Evolutionary conservation across 92 coral and sea anemone species (phyloP).

Genomic region (Micromussa lordhowensis): DNA sequence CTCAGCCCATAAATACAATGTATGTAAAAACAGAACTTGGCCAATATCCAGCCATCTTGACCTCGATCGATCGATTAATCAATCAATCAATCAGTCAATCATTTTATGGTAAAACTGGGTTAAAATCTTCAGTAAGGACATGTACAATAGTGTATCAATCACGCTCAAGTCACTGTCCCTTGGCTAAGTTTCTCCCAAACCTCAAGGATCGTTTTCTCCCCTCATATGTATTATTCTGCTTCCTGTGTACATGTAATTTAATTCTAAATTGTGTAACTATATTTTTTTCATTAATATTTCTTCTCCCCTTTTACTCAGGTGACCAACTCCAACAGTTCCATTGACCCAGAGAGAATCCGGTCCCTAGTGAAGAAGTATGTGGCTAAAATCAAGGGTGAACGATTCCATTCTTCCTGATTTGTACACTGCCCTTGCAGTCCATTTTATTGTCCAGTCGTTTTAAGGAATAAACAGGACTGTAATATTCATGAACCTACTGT

Average conservation of each 20-base stretch:
- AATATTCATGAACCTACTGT: background rate
- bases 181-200: too few relatives aligned
- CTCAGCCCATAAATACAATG: too few relatives aligned
- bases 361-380: conserved; percentile 92
- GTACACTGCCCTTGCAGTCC: background rate
- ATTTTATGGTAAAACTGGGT: too few relatives aligned
- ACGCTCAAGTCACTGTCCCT: too few relatives aligned
- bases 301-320: conserved; percentile 61
- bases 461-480: background rate
- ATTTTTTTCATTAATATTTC: background rate
- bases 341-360: conserved; percentile 94
- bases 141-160: too few relatives aligned
- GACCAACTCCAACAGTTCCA: conserved; percentile 92
- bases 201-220: too few relatives aligned
- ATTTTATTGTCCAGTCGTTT: background rate
- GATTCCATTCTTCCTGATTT: conserved; percentile 35
- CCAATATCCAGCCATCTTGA: too few relatives aligned
- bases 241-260: background rate
- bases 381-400: conserved; percentile 86
- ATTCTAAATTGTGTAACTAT: background rate
- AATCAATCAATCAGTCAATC: too few relatives aligned
- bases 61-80: too few relatives aligned
- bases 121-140: too few relatives aligned
- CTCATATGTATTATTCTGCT: too few relatives aligned
- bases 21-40: too few relatives aligned